These are phyloP conservation scores for Pyxicephalus adspersus DNA, from an alignment of 2,113 vertebrate genomes.

Conservation along the genomic window DNA sequence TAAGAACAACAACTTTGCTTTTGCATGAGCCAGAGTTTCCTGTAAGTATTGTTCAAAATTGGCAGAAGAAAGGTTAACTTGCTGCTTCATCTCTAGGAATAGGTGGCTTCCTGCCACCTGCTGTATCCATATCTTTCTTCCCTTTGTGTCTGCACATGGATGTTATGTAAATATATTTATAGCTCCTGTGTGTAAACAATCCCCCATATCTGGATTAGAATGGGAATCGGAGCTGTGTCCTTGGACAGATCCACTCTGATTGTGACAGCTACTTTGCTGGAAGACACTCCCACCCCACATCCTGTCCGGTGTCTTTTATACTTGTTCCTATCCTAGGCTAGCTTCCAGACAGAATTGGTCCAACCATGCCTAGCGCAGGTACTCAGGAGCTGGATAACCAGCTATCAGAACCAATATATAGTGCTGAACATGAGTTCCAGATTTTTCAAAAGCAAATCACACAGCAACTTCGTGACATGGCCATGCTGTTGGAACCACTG, in stretches of 20 bases:
- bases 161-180: slow-evolving; percentile 52
- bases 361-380: slow-evolving; percentile 81
- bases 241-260: slow-evolving; percentile 27
- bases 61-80: slow-evolving; percentile 22
- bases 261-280: neutral
- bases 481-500: slow-evolving; percentile 67
- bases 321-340: neutral
- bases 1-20: too few relatives aligned
- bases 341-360: neutral
- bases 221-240: slow-evolving; percentile 24
- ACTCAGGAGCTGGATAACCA: slow-evolving; percentile 63
- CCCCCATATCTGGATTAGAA: slow-evolving; percentile 51
- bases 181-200: slow-evolving; percentile 44
- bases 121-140: slow-evolving; percentile 52
- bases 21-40: too few relatives aligned
- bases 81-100: slow-evolving; percentile 30
- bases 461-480: slow-evolving; percentile 69
- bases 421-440: slow-evolving; percentile 79
- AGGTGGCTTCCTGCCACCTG: slow-evolving; percentile 54
- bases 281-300: slow-evolving; percentile 1
- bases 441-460: slow-evolving; percentile 73
- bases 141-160: slow-evolving; percentile 45
- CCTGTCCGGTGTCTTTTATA: neutral
- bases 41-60: too few relatives aligned
- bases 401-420: slow-evolving; percentile 66